Conservation (phyloP, 2,113 vertebrate genomes). For the Tupaia chinensis region DNA sequence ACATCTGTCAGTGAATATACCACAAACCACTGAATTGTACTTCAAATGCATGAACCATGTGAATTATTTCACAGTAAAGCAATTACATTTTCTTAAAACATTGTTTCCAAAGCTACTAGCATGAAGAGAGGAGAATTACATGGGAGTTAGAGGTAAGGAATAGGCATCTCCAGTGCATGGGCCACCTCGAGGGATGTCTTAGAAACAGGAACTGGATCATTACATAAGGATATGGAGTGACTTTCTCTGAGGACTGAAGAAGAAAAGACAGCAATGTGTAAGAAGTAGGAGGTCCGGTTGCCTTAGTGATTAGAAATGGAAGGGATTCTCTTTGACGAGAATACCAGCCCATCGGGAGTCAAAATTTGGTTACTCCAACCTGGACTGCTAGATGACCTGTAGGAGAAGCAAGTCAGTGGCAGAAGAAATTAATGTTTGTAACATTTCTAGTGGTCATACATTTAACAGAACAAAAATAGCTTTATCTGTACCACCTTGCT, state of each 20-base stretch:
- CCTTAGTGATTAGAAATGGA: conserved; percentile 46
- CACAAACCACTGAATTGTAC: neutral
- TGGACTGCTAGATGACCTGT: neutral
- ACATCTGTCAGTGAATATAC: neutral
- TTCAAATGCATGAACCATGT: neutral
- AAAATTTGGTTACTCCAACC: conserved; percentile 44
- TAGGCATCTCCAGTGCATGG: neutral
- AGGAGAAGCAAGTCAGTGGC: neutral
- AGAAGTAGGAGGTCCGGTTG: conserved; percentile 40
- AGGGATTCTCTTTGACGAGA: conserved; percentile 45
- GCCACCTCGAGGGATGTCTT: conserved; percentile 26
- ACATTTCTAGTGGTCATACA: conserved; percentile 47
- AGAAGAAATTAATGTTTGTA: neutral
- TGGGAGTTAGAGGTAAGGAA: conserved; percentile 1
- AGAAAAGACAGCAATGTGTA: neutral
- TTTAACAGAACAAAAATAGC: conserved; percentile 55
- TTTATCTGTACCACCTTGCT: conserved; percentile 8
- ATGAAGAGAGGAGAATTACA: conserved; percentile 13
- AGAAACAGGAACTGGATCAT: conserved; percentile 32
- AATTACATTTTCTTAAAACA: neutral
- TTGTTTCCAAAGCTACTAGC: conserved; percentile 33
- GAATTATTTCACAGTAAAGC: conserved; percentile 45
- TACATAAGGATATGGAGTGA: conserved; percentile 7
- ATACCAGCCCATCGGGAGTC: conserved; percentile 22
- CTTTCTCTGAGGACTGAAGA: conserved; percentile 56